Conservation (phyloP, 2,888 invertebrate genomes). For the Caenorhabditis drosophilae region DNA sequence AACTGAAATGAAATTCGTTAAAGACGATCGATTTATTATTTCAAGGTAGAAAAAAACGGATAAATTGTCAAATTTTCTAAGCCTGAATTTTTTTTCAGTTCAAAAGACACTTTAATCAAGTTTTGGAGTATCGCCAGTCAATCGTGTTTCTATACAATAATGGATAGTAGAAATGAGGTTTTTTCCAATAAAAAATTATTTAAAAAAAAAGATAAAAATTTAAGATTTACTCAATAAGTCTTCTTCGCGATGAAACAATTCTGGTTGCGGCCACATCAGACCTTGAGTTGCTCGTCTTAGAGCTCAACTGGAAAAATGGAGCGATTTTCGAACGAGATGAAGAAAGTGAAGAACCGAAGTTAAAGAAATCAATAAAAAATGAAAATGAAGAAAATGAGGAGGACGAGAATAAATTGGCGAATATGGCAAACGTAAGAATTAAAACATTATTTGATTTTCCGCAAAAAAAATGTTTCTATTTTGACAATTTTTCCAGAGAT, state of each 20-base stretch:
- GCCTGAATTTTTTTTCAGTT: conserved; percentile 70
- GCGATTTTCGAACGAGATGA: conserved; percentile 29
- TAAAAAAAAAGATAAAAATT: too few species aligned
- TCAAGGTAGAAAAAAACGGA: conserved; percentile 70
- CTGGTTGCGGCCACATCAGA: conserved; percentile 88
- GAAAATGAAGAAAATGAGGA: conserved; percentile 3
- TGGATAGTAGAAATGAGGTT: conserved; percentile 78
- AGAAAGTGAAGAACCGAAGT: conserved; percentile 15
- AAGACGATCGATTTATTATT: conserved; percentile 70
- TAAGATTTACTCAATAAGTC: conserved; percentile 80
- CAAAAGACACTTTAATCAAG: conserved; percentile 92
- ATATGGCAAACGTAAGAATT: conserved; percentile 30
- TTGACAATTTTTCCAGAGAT: conserved; percentile 72
- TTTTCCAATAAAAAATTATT: conserved; percentile 3
- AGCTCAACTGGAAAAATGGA: conserved; percentile 51
- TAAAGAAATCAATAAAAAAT: conserved; percentile 44
- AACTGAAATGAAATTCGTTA: conserved; percentile 76
- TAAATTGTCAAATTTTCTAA: conserved; percentile 4
- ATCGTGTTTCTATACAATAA: conserved; percentile 91
- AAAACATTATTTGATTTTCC: background rate
- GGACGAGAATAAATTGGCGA: conserved; percentile 15
- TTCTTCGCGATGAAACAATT: conserved; percentile 81
- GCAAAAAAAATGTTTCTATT: background rate
- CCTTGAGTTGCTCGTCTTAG: conserved; percentile 82
- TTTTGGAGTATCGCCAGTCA: conserved; percentile 96